Base-by-base conservation (phyloP, 2,113 vertebrate species). In the Canis aureus region DNA sequence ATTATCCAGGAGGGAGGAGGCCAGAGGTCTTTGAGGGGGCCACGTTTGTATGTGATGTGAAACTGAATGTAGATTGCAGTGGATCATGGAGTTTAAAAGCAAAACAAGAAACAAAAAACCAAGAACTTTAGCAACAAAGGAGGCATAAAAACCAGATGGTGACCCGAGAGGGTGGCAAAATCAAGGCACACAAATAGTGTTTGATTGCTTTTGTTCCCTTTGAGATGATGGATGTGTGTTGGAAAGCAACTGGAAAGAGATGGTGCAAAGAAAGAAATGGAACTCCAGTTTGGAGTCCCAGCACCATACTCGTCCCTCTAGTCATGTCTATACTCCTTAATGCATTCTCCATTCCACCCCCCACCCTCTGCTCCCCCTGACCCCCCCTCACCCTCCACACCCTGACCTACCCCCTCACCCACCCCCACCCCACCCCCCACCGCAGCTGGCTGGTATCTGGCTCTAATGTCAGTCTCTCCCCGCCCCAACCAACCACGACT, bases 201-300 rank as follows among this genome's bases (percentile, higher is more conserved):
- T n/a, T 38, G 79, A 6, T 74, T 27, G n/a, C 5, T 23, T 55
- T 74, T 27, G 10, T 32, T 62, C 19, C 49, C 38, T 16, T 62
- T 81, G n/a, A 62, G 73, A 29, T 62, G 66, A 32, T 35, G 43
- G 29, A 8, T 0, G 1, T 20, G 19, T 11, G 25, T 38, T 32
- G 35, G 71, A 87, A 27, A 73, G 16, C 32, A 43, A 57, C 22
- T 4, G 20, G 27, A 83, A 49, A 74, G 29, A 4, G 11, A 16
- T 6, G 20, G 17, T 17, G 8, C 25, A 66, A 49, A 81, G 19
- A 8, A 49, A 2, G 23, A 38, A 3, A 2, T 0, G 2, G 4
- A 32, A 32, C 11, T 9, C 62, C 8, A 0, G 23, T 11, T 59
- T 23, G 27, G 67, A 78, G 11, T 27, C 11, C 4, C 5, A 4